Conservation (phyloP, 2,113 vertebrate genomes). For the Neotoma lepida region DNA sequence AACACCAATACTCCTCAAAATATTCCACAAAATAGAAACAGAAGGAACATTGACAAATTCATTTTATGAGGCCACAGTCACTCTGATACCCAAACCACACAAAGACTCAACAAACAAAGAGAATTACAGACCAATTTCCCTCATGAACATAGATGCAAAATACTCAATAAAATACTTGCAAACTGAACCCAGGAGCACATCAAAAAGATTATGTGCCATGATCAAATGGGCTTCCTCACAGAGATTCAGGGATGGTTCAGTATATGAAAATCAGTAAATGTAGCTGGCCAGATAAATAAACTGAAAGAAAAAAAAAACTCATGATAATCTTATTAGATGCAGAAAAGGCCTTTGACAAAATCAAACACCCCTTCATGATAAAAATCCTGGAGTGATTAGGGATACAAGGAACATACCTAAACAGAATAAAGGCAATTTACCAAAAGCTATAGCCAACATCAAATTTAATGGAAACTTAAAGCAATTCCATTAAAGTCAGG, state of each 20-base stretch:
- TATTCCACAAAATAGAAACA: neutral
- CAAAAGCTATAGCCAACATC: neutral
- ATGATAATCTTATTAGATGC: neutral
- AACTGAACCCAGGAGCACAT: neutral
- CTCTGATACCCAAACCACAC: neutral
- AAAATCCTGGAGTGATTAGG: neutral
- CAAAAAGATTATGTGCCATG: neutral
- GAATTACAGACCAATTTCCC: neutral
- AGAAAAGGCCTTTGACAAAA: neutral
- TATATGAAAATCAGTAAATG: neutral
- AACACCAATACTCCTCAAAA: neutral
- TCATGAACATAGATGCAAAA: neutral
- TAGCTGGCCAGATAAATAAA: neutral
- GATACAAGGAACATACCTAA: neutral
- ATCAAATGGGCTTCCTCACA: neutral
- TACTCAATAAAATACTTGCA: neutral
- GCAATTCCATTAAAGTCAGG: neutral
- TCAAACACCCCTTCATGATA: neutral
- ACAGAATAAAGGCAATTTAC: neutral
- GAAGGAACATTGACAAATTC: neutral
- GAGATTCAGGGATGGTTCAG: neutral
- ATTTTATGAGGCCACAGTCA: neutral
- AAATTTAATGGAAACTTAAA: neutral
- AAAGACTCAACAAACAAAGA: neutral
- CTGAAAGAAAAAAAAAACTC: neutral